Base-by-base conservation (phyloP, 2,113 vertebrate species). In the Plotosus lineatus region DNA sequence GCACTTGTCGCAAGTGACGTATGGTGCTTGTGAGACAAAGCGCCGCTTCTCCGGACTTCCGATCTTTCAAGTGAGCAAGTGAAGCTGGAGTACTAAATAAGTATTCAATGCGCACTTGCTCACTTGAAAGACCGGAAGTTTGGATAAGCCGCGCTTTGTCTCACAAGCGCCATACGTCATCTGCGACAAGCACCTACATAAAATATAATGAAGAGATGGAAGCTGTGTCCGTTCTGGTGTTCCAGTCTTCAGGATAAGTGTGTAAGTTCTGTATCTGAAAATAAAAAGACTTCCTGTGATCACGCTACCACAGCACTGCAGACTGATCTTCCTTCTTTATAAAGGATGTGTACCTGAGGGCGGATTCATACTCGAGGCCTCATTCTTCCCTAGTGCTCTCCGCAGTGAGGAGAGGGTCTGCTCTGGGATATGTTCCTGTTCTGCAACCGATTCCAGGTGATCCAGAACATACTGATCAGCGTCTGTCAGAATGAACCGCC, bases 401-500 rank as follows among this genome's bases (percentile, higher is more conserved):
- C 90, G 90, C 80, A 97, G 58, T 15, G 96, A 95, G 4, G 91
- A 86, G 44, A 97, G 86, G 0, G 95, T 94, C 63, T 92, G 84
- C 0, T 48, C 72, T 0, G 96, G 96, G 56, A 95, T 95, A 48
- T 87, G 80, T n/a, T 90, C 80, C 50, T 58, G 58, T 28, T 82
- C 85, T 1, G 92, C 66, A 0, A 93, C 92, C 71, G 90, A 92
- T 89, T 97, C 95, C 88, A 99, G 89, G 73, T 96, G 96, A 4
- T 90, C 94, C 53, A 97, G 86, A 58, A 97, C 97, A 0, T 93
- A 94, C 0, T 86, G 87, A 42, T 98, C 97, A 0, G 93, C 93
- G 0, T 95, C 93, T 0, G 83, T 94, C 92, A 99, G 90, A 74
- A 96, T 8, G 53, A 98, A 99, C 48, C 94, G 92, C 86, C 93